These are phyloP conservation scores for Herpailurus yagouaroundi DNA, from an alignment of 2,113 vertebrate species.

Conservation along the genomic window DNA sequence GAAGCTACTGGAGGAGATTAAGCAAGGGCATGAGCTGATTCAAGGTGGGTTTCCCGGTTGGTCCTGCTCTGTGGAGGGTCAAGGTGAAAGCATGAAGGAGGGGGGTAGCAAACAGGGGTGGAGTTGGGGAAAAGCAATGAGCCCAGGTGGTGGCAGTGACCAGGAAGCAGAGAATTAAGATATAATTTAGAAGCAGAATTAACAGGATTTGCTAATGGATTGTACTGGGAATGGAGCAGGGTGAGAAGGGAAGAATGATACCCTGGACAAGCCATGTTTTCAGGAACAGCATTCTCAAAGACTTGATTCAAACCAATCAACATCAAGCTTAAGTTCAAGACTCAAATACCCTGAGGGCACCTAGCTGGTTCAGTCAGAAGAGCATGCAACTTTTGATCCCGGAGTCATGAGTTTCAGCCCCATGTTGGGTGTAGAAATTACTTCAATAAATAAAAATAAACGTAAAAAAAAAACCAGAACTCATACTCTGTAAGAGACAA, in stretches of 20 bases:
- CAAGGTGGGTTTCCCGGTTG: neutral
- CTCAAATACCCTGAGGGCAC: neutral
- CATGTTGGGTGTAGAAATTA: neutral
- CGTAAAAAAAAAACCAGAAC: neutral
- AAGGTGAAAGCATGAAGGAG: neutral
- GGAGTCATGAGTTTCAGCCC: neutral
- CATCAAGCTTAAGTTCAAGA: neutral
- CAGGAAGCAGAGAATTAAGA: neutral
- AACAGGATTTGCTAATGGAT: neutral
- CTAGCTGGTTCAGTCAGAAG: neutral
- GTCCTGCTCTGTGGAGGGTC: neutral
- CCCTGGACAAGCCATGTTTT: neutral
- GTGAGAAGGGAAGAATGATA: neutral
- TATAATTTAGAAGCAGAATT: neutral
- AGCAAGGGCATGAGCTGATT: neutral
- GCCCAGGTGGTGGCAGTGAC: neutral
- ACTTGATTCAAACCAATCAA: neutral
- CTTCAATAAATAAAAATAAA: neutral
- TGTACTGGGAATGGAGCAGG: neutral
- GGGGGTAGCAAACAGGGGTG: neutral
- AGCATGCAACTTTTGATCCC: neutral
- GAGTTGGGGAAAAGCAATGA: neutral
- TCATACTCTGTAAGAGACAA: neutral
- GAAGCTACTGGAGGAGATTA: neutral
- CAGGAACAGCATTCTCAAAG: neutral